These are phyloP conservation scores for Capromys pilorides DNA, from an alignment of 2,797 vertebrate species.

Conservation along the genomic window DNA sequence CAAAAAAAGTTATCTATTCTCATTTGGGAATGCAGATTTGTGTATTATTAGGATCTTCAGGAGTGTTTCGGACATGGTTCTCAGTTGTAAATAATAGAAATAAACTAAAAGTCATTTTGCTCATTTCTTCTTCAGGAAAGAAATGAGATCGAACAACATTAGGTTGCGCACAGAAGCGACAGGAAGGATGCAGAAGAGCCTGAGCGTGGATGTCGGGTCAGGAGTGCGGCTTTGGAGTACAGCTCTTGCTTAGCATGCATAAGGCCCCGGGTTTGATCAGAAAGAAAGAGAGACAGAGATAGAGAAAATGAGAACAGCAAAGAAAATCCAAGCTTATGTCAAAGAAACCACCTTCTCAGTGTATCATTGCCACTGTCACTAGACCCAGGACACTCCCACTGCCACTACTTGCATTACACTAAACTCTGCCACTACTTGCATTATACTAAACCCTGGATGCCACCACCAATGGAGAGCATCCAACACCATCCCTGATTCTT, in stretches of 20 bases:
- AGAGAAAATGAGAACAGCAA: background rate
- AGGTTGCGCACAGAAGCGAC: background rate
- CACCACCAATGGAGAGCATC: background rate
- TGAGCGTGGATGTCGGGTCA: background rate
- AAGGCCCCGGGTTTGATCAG: background rate
- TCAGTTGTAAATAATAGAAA: background rate
- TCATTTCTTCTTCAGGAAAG: slow-evolving; percentile 37
- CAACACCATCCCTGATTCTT: background rate
- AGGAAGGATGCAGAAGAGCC: background rate
- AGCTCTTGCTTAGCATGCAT: background rate
- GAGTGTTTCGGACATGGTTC: background rate
- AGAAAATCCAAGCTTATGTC: background rate
- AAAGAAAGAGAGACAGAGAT: background rate
- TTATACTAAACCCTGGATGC: background rate
- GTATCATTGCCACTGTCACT: background rate
- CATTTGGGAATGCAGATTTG: background rate
- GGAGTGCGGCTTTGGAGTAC: background rate
- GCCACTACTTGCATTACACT: background rate
- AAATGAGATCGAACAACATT: background rate
- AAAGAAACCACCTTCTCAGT: background rate
- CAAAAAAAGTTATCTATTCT: background rate
- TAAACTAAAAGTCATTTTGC: background rate
- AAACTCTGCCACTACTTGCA: background rate
- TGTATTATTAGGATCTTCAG: background rate
- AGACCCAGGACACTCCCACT: background rate